Evolutionary conservation across 2,888 invertebrate species (phyloP).

Genomic region (Eupithecia dodoneata): DNA sequence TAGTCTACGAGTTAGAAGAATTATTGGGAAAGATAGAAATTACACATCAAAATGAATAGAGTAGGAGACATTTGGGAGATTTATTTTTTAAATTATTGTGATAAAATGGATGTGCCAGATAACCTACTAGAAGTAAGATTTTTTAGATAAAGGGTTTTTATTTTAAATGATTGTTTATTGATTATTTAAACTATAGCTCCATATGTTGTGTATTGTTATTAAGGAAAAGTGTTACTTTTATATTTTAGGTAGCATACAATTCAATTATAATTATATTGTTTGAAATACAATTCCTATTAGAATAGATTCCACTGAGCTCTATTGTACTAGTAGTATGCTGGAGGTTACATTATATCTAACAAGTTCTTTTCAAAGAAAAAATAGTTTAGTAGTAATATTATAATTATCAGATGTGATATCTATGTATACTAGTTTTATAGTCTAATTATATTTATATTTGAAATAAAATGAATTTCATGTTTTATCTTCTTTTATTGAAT

Average conservation of each 20-base stretch:
- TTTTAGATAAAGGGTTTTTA: neutral
- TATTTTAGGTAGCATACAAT: neutral
- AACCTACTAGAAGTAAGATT: neutral
- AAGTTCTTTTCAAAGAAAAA: neutral
- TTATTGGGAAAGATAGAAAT: neutral
- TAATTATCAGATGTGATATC: neutral
- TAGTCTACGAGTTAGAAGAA: neutral
- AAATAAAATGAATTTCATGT: constrained; percentile 27
- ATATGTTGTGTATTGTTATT: neutral
- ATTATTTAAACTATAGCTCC: neutral
- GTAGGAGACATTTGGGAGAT: neutral
- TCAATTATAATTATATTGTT: too few relatives aligned
- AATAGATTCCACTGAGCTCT: neutral
- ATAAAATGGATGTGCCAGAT: constrained; percentile 30
- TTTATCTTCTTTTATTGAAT: constrained; percentile 33
- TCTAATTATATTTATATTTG: neutral
- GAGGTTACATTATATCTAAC: neutral
- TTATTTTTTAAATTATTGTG: constrained; percentile 12
- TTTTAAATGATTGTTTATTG: neutral
- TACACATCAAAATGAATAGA: neutral
- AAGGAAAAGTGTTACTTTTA: neutral
- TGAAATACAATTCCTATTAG: constrained; percentile 4
- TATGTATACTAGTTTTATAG: neutral
- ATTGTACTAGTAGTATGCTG: neutral
- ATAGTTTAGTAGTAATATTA: neutral